These are phyloP conservation scores for Drosophila tsacasi DNA, from an alignment of 1,140 invertebrate genomes.

Conservation along the genomic window DNA sequence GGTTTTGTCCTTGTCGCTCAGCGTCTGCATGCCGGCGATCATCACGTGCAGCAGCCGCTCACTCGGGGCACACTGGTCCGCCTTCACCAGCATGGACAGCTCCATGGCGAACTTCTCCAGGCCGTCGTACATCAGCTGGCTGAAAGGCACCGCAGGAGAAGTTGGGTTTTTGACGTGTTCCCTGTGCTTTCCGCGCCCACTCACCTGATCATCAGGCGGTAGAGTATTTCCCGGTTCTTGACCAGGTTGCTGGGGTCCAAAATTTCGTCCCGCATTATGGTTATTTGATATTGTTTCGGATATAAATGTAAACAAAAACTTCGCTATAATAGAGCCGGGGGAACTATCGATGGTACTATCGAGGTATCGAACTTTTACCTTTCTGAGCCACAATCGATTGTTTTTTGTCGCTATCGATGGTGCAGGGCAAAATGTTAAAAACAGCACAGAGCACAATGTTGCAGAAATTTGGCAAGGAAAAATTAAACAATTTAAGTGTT, in stretches of 20 bases:
- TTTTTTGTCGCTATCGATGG: too few species aligned
- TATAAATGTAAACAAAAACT: conserved; percentile 27
- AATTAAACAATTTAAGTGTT: too few species aligned
- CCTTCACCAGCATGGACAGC: conserved; percentile 92
- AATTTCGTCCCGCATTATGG: conserved; percentile 88
- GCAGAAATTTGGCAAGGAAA: too few species aligned
- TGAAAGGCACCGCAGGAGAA: conserved; percentile 85
- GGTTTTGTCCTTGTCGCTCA: conserved; percentile 89
- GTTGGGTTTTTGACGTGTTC: background rate
- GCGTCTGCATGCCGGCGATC: conserved; percentile 93
- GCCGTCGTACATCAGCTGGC: conserved; percentile 97
- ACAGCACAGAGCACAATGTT: too few species aligned
- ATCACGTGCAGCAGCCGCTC: conserved; percentile 95
- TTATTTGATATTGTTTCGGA: background rate
- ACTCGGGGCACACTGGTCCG: conserved; percentile 97
- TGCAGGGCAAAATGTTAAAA: too few species aligned
- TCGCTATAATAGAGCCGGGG: too few species aligned
- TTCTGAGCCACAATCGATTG: too few species aligned
- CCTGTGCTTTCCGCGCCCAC: background rate
- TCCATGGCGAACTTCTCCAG: conserved; percentile 95
- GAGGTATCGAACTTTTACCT: too few species aligned
- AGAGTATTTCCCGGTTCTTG: conserved; percentile 93
- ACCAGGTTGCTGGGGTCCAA: conserved; percentile 90
- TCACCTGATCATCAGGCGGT: conserved; percentile 95
- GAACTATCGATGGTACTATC: too few species aligned